A percentile compares a stretch with the other conserved stretches of the same genome.
Conservation (phyloP, 2,888 invertebrate genomes). For the Sarcophaga carnaria region DNA sequence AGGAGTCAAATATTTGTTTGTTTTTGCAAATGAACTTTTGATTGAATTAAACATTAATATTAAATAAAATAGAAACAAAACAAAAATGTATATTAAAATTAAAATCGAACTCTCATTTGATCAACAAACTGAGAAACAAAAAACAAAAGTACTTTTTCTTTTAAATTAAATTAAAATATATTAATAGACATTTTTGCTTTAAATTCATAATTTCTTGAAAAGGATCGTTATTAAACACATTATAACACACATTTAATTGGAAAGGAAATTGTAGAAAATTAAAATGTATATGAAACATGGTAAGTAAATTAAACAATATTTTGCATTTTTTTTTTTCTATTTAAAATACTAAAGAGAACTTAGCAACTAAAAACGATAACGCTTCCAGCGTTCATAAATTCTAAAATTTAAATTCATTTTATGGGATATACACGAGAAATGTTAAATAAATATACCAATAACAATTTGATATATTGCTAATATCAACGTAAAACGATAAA, state of each 20-base stretch:
- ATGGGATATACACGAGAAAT: not conserved
- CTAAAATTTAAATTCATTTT: conserved; percentile 57
- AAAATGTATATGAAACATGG: conserved; percentile 1
- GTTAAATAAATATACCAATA: conserved; percentile 36
- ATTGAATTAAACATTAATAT: conserved; percentile 30
- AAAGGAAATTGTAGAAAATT: conserved; percentile 8
- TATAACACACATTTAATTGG: conserved; percentile 3
- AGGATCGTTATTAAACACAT: not conserved
- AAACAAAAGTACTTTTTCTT: conserved; percentile 25
- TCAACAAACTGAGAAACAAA: conserved; percentile 50
- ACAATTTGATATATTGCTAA: conserved; percentile 45
- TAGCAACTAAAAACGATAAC: conserved; percentile 70
- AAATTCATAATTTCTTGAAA: conserved; percentile 51
- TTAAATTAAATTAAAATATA: not conserved
- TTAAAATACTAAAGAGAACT: conserved; percentile 53
- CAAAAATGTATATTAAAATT: conserved; percentile 59
- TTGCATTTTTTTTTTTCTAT: conserved; percentile 25
- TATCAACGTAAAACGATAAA: conserved; percentile 26
- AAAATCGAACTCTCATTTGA: conserved; percentile 64
- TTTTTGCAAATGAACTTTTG: not conserved
- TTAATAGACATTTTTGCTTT: not conserved
- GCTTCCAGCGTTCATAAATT: conserved; percentile 69
- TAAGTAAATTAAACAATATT: conserved; percentile 51
- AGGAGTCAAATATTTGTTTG: conserved; percentile 19
- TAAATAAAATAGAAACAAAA: conserved; percentile 40